Evolutionary conservation across 1,140 invertebrate species (phyloP), one percentile per base, ranked within the genome.

Genomic region (Temnothorax longispinosus): DNA sequence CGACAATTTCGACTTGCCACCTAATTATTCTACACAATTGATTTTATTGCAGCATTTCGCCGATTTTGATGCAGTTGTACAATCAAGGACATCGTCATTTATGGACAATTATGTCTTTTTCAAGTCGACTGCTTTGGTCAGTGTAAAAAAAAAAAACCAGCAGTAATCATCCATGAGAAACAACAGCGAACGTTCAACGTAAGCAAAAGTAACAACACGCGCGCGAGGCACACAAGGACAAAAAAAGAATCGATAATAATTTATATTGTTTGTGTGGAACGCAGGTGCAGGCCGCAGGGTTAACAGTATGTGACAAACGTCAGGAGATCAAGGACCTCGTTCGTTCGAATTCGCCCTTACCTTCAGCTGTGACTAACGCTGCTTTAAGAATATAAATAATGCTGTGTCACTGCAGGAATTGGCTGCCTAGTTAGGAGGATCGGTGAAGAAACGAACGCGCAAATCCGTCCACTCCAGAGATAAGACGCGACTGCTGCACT

Each of bases 161-260:
- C 0, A 35, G 7, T 27, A 58, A 5, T 41, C 35, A 58, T 76
- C n/a, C 2, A 10, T n/a, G 4, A 21, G 38, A 67, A 44, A 67
- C 64, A 6, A 11, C 7, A 47, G 21, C 15, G 21, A 6, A 18
- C 27, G 7, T 41, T 5, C 11, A 15, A 15, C 5, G 35, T 32
- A 5, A 44, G n/a, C 8, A 41, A 27, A 47, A 32, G 6, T 10
- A 32, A 27, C 7, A 11, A 32, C 69, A 50, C 21, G 3, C 13
- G n/a, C 1, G 11, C n/a, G 13, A 75, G 50, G 32, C 18, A 56
- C 64, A 65, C 10, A 3, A 35, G 13, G 38, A 41, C 3, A n/a
- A 47, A 41, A 38, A 50, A 65, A 62, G 27, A 44, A 15, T 13
- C 21, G 56, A 77, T 35, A 62, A 77, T 41, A 32, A 77, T 77